phyloP scores from a whole-genome alignment of 2,113 vertebrate genomes.

The Tricholaema leucomelas region DNA sequence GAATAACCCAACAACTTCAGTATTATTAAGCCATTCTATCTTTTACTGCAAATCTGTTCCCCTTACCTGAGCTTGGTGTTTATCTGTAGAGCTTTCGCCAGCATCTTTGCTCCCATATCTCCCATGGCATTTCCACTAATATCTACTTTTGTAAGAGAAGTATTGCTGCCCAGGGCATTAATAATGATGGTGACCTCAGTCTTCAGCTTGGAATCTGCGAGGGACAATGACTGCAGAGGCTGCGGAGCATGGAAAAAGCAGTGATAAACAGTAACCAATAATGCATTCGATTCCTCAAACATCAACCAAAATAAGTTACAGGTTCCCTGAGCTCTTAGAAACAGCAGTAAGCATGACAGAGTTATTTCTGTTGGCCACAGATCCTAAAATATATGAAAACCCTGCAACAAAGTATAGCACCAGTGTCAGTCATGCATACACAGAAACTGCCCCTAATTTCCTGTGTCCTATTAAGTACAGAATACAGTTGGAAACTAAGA shows the following conservation, averaged over 20 bases:
- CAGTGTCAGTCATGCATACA: neutral
- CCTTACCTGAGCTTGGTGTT: conserved; percentile 95
- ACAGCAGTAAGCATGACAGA: neutral
- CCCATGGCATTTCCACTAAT: conserved; percentile 97
- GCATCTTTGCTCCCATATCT: conserved; percentile 97
- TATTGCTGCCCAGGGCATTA: conserved; percentile 96
- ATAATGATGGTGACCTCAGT: conserved; percentile 92
- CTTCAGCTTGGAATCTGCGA: conserved; percentile 96
- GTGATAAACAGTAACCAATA: neutral
- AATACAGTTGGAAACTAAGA: neutral
- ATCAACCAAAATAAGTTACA: neutral
- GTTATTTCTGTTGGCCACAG: neutral
- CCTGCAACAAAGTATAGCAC: neutral
- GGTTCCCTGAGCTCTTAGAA: neutral
- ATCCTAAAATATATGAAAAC: neutral
- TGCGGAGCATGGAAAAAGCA: conserved; percentile 58
- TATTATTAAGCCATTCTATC: neutral
- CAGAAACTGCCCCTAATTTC: neutral
- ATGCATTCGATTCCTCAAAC: neutral
- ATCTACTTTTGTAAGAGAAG: conserved; percentile 92
- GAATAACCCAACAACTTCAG: neutral
- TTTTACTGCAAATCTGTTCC: neutral
- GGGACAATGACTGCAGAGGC: conserved; percentile 93
- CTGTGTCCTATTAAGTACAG: neutral
- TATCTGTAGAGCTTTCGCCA: conserved; percentile 96